Evolutionary conservation across 2,797 vertebrate genomes (phyloP).

Genomic region (Eremophila alpestris): DNA sequence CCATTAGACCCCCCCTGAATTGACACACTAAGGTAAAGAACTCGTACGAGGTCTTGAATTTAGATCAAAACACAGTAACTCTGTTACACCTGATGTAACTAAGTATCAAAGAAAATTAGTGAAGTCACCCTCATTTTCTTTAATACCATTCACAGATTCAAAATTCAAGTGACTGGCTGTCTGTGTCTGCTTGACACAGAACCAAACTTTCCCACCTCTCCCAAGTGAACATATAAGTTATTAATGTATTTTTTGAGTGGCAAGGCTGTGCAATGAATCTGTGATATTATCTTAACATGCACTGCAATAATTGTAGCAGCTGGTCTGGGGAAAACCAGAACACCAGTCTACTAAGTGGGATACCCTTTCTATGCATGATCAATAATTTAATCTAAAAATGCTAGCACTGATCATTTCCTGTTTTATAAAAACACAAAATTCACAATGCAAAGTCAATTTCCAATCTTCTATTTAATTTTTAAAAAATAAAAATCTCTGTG

Average conservation of each 20-base stretch:
- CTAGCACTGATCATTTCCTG: not conserved
- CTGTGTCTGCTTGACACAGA: not conserved
- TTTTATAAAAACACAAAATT: not conserved
- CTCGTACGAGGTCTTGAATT: rapidly evolving
- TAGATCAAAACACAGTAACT: not conserved
- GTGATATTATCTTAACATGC: not conserved
- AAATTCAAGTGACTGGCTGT: not conserved
- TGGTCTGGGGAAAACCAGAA: not conserved
- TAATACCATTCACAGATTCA: not conserved
- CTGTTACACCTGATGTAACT: not conserved
- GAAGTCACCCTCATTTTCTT: not conserved
- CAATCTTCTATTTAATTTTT: not conserved
- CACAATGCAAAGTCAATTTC: not conserved
- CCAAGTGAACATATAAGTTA: not conserved
- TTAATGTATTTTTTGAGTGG: not conserved
- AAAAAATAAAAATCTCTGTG: not conserved
- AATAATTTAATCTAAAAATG: not conserved
- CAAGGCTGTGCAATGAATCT: not conserved
- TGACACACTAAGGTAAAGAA: not conserved
- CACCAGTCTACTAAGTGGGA: not conserved
- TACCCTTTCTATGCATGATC: not conserved
- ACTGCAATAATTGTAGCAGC: not conserved
- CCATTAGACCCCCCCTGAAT: not conserved
- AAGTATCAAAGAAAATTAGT: not conserved
- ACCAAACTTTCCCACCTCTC: not conserved